Evolutionary conservation across 1,140 invertebrate genomes (phyloP), one percentile per base, ranked within the genome.

Genomic region (Ectropis grisescens): DNA sequence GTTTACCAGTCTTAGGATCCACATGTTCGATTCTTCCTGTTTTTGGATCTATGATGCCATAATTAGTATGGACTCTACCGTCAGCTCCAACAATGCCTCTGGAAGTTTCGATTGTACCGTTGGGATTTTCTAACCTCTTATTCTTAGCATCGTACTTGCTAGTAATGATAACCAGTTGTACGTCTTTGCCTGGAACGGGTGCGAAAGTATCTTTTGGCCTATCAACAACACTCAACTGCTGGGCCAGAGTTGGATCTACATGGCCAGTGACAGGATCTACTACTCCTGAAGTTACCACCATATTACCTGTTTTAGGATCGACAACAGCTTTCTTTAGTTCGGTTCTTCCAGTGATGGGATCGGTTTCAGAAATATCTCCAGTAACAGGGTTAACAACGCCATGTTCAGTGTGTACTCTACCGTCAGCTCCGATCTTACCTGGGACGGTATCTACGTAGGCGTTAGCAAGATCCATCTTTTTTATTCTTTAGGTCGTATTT

Each of bases 191-290:
- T 5, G 65, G 69, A 13, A 76, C 45, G 14, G 69, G 26, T n/a
- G 55, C 47, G 19, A 75, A 70, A 4, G 59, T 74, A 25, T 84
- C 79, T 49, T 82, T 71, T n/a, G 78, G 72, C 47, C 66, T 69
- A 15, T 78, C 79, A 11, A 82, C 74, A 39, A 86, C 46, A 14
- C 62, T 83, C 37, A 85, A 83, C 32, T 86, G 85, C 50, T 87
- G 85, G 10, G 82, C 84, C 24, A 85, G 42, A 16, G 52, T 76
- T n/a, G 84, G 68, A 48, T 85, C 83, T 22, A 83, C 72, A 41
- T 83, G 70, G 13, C 86, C 86, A 2, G 86, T 89, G 46, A 84
- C 83, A n/a, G 87, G 88, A 56, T 88, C 87, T 31, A 88, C 75
- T 22, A 89, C 88, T 40, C 85, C 81, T 37, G 86, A 85, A 12